Base-by-base conservation (phyloP, 2,797 vertebrate genomes). In the Sebastes itinus region DNA sequence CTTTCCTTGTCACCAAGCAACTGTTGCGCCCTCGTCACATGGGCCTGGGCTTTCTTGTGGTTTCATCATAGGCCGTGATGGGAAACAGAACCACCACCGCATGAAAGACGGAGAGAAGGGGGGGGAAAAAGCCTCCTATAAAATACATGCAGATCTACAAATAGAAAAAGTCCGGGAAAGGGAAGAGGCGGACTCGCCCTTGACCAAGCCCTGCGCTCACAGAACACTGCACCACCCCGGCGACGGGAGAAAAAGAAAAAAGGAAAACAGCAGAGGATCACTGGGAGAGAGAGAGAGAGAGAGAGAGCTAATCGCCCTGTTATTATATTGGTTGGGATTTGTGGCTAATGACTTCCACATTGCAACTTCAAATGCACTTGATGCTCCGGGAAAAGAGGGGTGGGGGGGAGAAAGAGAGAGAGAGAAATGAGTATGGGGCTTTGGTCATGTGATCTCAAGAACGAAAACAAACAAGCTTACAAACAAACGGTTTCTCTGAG, bases 261-360 rank as follows among this genome's bases (percentile, higher is more conserved):
- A 82, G 20, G 78, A 63, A 80, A 76, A 81, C 66, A 90, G 81
- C 42, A 81, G 66, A 90, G 87, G 84, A 89, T 90, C 81, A 25
- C 85, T 87, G 86, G 70, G 66, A 66, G 85, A 20, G 42, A 49
- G 16, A 20, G 87, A 72, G 66, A 46, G 87, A 28, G 27, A 33
- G 87, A 71, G 65, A 68, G 85, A 88, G 81, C 86, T 93, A 94
- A 94, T 94, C 85, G 72, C 94, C 92, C 92, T 95, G 92, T 95
- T 94, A 95, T 96, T 96, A 95, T 92, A 94, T 93, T 89, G 88
- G 90, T 85, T 83, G 87, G 92, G 93, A 93, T 94, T 93, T 92
- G 88, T 54, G 82, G 87, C 91, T 95, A 95, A 96, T 96, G 92
- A 94, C 87, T 96, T 95, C 94, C 95, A 96, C 83, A 94, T 93